Conservation (phyloP, 2,888 invertebrate genomes). For the Lamproptera curius region DNA sequence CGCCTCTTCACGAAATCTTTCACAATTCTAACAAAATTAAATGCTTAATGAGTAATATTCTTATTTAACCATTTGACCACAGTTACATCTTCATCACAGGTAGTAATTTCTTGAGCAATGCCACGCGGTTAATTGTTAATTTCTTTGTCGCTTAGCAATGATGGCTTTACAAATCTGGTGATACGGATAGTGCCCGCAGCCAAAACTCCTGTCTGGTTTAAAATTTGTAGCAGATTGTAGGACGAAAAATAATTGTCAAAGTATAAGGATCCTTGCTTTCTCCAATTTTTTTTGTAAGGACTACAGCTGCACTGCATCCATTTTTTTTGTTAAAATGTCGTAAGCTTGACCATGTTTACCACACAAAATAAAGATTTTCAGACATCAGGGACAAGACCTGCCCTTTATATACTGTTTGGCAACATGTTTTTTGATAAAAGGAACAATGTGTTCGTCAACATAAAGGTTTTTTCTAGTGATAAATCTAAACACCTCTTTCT, state of each 20-base stretch:
- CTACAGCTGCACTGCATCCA: conserved; percentile 30
- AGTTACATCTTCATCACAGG: conserved; percentile 28
- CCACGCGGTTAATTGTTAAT: conserved; percentile 25
- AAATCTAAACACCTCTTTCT: conserved; percentile 23
- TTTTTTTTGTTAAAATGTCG: conserved; percentile 31
- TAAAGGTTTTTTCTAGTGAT: conserved; percentile 25
- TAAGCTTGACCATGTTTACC: conserved; percentile 31
- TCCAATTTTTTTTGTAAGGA: conserved; percentile 29
- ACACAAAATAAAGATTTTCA: conserved; percentile 30
- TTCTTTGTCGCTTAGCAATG: not conserved
- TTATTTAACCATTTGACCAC: conserved; percentile 33
- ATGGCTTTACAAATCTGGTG: not conserved
- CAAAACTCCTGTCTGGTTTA: conserved; percentile 29
- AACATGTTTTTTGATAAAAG: not conserved
- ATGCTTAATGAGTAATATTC: conserved; percentile 29
- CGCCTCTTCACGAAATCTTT: conserved; percentile 28
- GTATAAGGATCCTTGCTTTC: conserved; percentile 29
- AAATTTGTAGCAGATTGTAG: conserved; percentile 30
- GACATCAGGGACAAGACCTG: conserved; percentile 30
- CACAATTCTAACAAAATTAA: conserved; percentile 31
- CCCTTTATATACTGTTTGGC: conserved; percentile 26
- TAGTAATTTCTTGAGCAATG: conserved; percentile 28
- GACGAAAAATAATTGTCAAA: conserved; percentile 33
- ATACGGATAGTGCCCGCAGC: conserved; percentile 29
- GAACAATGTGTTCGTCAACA: conserved; percentile 30